Percentiles rank a stretch among this genome's conserved stretches.
Conservation (phyloP, 2,797 vertebrate species). For the Mormyrus proboscirostris region DNA sequence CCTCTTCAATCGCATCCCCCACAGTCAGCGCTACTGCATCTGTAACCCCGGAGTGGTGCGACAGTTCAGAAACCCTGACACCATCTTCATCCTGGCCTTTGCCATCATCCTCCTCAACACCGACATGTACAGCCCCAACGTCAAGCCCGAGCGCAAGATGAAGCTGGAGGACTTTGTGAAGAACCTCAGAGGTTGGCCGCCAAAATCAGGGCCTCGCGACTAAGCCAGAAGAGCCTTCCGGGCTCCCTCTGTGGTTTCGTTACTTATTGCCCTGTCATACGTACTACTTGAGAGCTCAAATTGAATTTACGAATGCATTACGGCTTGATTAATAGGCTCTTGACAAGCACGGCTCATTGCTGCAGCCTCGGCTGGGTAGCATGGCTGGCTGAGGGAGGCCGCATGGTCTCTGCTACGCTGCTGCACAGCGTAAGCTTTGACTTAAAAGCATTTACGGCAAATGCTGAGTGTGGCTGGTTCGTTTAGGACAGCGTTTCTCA, state of each 20-base stretch:
- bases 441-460: constrained; percentile 38
- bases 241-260: neutral
- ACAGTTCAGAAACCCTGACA: constrained; percentile 93
- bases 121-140: constrained; percentile 97
- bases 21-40: constrained; percentile 90
- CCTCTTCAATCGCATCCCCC: neutral
- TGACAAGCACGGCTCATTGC: constrained; percentile 27
- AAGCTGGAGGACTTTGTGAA: constrained; percentile 96
- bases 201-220: neutral
- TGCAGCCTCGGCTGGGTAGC: constrained; percentile 22
- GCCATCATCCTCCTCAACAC: constrained; percentile 96
- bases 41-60: constrained; percentile 92
- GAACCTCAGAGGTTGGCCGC: constrained; percentile 80
- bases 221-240: neutral
- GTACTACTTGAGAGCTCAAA: constrained; percentile 17
- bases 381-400: constrained; percentile 6
- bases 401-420: constrained; percentile 35
- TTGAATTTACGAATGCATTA: constrained; percentile 31
- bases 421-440: constrained; percentile 23
- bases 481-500: constrained; percentile 25
- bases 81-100: constrained; percentile 96
- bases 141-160: constrained; percentile 96
- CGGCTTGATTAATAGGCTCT: constrained; percentile 38
- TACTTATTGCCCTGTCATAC: neutral
- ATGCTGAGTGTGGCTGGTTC: constrained; percentile 37